Conservation (phyloP, 2,797 vertebrate species). For the Enteromius fasciolatus region DNA sequence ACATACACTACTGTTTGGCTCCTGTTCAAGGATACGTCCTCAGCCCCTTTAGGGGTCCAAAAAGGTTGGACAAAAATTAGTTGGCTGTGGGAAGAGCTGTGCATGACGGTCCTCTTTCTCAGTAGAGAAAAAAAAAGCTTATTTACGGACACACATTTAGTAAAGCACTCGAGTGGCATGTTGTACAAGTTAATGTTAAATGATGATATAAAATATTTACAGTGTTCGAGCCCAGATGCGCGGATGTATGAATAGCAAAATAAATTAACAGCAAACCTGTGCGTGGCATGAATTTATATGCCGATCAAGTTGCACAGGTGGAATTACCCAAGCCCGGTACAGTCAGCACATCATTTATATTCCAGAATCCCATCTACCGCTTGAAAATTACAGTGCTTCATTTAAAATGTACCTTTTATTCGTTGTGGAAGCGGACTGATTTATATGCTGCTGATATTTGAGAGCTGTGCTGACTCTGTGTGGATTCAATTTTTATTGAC, state of each 20-base stretch:
- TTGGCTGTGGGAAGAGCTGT: conserved; percentile 52
- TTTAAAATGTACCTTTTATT: conserved; percentile 48
- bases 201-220: conserved; percentile 51
- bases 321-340: conserved; percentile 41
- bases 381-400: conserved; percentile 39
- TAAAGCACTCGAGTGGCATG: conserved; percentile 22
- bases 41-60: conserved; percentile 38
- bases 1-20: conserved; percentile 62
- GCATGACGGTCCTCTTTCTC: conserved; percentile 38
- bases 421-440: conserved; percentile 19
- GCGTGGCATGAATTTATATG: conserved; percentile 44
- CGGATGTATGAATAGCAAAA: conserved; percentile 43
- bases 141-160: conserved; percentile 39
- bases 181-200: conserved; percentile 47
- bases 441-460: conserved; percentile 35
- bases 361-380: conserved; percentile 24
- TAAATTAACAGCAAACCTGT: conserved; percentile 46
- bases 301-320: conserved; percentile 29
- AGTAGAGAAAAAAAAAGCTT: conserved; percentile 25
- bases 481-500: conserved; percentile 24
- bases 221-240: conserved; percentile 28
- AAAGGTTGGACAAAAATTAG: conserved; percentile 59
- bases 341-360: conserved; percentile 44
- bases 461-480: conserved; percentile 19
- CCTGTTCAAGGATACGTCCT: conserved; percentile 67